Conservation (phyloP, 2,797 vertebrate species). For the Silurus aristotelis region DNA sequence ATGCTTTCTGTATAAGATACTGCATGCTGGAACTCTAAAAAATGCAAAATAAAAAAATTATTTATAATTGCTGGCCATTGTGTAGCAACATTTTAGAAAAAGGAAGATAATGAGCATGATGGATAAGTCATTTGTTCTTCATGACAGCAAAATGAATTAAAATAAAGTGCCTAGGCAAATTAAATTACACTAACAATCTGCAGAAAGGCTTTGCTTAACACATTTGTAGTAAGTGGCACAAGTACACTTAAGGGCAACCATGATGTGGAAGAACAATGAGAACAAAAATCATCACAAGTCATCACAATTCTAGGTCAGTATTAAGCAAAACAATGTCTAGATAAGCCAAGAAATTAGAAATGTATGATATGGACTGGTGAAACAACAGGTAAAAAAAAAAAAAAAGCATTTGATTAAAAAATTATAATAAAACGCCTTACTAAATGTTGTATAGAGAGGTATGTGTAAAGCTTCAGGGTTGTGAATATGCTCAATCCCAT, state of each 20-base stretch:
- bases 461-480: background rate
- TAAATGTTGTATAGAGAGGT: background rate
- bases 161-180: background rate
- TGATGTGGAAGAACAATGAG: background rate
- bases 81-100: background rate
- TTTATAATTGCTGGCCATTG: background rate
- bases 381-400: background rate
- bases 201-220: background rate
- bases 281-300: background rate
- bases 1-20: background rate
- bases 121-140: no score
- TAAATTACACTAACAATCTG: background rate
- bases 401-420: background rate
- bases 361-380: background rate
- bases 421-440: background rate
- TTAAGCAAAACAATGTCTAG: no score
- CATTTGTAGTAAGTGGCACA: background rate
- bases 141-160: background rate
- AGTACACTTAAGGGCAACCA: background rate
- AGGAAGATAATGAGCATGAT: background rate
- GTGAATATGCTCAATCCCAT: background rate
- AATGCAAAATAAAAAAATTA: background rate
- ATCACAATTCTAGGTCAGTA: background rate
- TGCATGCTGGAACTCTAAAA: background rate
- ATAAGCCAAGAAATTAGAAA: background rate